A percentile compares a stretch with the other conserved stretches of the same genome.
phyloP scores from a whole-genome alignment of 2,888 invertebrate genomes.

The Callimorpha dominula region DNA sequence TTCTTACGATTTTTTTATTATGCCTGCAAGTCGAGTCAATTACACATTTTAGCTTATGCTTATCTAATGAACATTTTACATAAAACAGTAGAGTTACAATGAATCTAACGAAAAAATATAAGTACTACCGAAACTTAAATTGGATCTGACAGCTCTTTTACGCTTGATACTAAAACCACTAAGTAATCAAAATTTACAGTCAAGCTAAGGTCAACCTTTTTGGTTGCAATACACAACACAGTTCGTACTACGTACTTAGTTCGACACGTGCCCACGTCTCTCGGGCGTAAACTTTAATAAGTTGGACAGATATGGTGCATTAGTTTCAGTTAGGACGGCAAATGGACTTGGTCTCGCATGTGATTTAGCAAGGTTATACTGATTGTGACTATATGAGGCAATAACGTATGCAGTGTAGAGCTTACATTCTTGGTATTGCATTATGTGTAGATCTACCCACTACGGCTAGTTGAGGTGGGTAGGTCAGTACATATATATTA shows the following conservation, averaged over 20 bases:
- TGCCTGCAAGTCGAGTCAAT: no score
- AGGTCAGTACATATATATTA: no score
- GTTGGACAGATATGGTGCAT: conserved; percentile 75
- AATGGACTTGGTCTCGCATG: conserved; percentile 68
- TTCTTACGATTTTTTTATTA: no score
- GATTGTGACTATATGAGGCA: conserved; percentile 13
- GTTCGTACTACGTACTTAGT: conserved; percentile 41
- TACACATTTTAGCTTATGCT: no score
- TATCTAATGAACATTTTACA: no score
- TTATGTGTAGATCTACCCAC: no score
- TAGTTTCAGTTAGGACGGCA: conserved; percentile 72
- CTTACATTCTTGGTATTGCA: background rate
- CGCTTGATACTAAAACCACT: conserved; percentile 18
- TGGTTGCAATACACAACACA: conserved; percentile 45
- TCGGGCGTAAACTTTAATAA: conserved; percentile 74
- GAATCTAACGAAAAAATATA: conserved; percentile 2
- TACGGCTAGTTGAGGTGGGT: no score
- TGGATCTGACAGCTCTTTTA: background rate
- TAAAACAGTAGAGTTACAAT: background rate
- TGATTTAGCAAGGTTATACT: conserved; percentile 36
- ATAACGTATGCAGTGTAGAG: background rate
- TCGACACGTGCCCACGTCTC: conserved; percentile 67
- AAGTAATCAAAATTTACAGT: conserved; percentile 43
- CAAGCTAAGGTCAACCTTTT: conserved; percentile 35
- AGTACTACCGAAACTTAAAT: background rate